phyloP scores from a whole-genome alignment of 2,113 vertebrate species.

The Cololabis saira region DNA sequence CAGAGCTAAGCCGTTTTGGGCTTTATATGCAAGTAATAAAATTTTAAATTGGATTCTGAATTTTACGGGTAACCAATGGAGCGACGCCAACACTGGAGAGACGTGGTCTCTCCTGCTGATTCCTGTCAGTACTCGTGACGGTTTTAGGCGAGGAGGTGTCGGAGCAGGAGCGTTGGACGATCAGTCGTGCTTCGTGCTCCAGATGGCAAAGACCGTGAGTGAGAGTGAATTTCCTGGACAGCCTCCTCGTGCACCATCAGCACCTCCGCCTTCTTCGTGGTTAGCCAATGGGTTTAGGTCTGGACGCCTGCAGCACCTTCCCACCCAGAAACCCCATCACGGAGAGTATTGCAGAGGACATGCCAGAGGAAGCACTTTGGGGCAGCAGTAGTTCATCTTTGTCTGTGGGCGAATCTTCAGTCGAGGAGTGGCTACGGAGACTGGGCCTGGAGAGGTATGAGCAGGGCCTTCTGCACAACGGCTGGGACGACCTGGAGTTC shows the following conservation, averaged over 20 bases:
- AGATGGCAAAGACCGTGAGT: slow-evolving; percentile 95
- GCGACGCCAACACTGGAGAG: too few relatives aligned
- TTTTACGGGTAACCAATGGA: too few relatives aligned
- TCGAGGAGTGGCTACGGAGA: slow-evolving; percentile 91
- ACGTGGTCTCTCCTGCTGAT: too few relatives aligned
- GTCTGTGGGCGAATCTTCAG: slow-evolving; percentile 83
- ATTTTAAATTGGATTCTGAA: too few relatives aligned
- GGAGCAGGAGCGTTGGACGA: slow-evolving; percentile 81
- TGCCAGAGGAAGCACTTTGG: slow-evolving; percentile 88
- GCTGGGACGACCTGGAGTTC: slow-evolving; percentile 98
- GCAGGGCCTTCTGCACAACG: slow-evolving; percentile 92
- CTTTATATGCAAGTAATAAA: too few relatives aligned
- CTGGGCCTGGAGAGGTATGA: slow-evolving; percentile 93
- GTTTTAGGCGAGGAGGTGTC: slow-evolving; percentile 68
- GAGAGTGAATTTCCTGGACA: slow-evolving; percentile 88
- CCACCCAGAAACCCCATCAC: slow-evolving; percentile 89
- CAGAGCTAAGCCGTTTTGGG: too few relatives aligned
- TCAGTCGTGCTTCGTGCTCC: slow-evolving; percentile 94
- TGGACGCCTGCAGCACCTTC: slow-evolving; percentile 86
- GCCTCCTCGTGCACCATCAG: slow-evolving; percentile 71
- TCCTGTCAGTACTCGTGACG: too few relatives aligned
- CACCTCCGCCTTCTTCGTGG: slow-evolving; percentile 67
- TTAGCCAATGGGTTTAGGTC: slow-evolving; percentile 59
- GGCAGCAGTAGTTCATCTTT: slow-evolving; percentile 82
- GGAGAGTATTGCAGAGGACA: slow-evolving; percentile 93